Evolutionary conservation across 1,140 invertebrate species (phyloP).

Genomic region (Panagrolaimus sp.): DNA sequence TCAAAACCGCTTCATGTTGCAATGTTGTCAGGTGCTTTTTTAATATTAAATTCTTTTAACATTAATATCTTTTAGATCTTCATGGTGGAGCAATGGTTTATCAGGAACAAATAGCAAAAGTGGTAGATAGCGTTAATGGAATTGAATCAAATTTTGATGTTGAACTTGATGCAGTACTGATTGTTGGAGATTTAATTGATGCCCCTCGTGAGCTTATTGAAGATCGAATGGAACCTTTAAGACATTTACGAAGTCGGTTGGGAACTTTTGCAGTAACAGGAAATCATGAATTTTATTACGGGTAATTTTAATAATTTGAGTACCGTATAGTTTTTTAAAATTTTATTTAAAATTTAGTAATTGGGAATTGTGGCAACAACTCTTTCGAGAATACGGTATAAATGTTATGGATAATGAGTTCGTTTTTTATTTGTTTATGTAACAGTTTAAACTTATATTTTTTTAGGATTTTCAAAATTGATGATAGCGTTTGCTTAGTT

Average conservation of each 20-base stretch:
- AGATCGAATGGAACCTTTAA: constrained; percentile 35
- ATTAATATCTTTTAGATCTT: too few species aligned
- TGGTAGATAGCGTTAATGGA: constrained; percentile 36
- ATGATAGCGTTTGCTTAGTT: constrained; percentile 33
- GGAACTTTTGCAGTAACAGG: constrained; percentile 50
- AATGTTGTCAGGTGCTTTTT: too few species aligned
- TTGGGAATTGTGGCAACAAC: background rate
- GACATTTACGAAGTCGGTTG: constrained; percentile 28
- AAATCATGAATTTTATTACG: constrained; percentile 48
- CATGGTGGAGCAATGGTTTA: constrained; percentile 43
- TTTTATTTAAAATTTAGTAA: constrained; percentile 16
- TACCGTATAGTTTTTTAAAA: too few species aligned
- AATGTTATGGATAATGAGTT: too few species aligned
- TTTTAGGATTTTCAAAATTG: constrained; percentile 8
- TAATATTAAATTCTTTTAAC: too few species aligned
- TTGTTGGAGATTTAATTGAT: constrained; percentile 37
- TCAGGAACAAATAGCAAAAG: constrained; percentile 34
- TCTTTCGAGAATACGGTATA: background rate
- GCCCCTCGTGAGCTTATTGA: constrained; percentile 40
- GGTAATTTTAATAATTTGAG: constrained; percentile 42
- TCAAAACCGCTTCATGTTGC: constrained; percentile 20
- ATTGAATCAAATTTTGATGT: constrained; percentile 18
- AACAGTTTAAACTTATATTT: constrained; percentile 26
- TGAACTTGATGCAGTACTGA: constrained; percentile 21
- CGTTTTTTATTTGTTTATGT: background rate